Conservation (phyloP, 2,888 invertebrate species). For the Drosophila mayaguana region DNA sequence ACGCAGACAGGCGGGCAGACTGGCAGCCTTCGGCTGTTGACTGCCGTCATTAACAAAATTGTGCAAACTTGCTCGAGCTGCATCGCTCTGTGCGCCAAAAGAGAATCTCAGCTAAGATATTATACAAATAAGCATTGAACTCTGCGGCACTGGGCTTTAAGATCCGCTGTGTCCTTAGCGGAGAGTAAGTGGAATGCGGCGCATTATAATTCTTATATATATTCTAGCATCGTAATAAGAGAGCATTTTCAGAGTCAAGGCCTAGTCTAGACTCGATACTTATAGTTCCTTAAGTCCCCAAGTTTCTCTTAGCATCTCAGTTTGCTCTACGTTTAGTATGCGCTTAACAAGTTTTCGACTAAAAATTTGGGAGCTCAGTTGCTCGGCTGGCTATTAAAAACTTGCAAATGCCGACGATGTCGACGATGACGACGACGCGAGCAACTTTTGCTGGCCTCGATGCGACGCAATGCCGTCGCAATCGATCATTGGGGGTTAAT, state of each 20-base stretch:
- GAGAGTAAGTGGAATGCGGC: background rate
- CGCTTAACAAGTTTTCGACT: constrained; percentile 32
- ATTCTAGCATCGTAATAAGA: background rate
- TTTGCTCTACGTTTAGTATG: background rate
- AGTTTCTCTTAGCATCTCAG: background rate
- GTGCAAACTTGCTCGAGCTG: constrained; percentile 44
- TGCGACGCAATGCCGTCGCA: constrained; percentile 54
- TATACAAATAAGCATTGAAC: constrained; percentile 37
- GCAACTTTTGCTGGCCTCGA: constrained; percentile 29
- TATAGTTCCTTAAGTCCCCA: background rate
- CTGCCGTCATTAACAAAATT: constrained; percentile 59
- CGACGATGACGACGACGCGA: constrained; percentile 32
- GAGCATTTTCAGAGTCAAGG: background rate
- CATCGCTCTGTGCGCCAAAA: constrained; percentile 28
- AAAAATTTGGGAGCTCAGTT: constrained; percentile 9
- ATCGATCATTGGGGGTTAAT: constrained; percentile 68
- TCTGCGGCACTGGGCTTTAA: background rate
- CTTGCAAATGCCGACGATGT: constrained; percentile 43
- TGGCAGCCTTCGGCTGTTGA: constrained; percentile 42
- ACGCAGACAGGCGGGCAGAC: constrained; percentile 26
- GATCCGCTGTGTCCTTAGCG: background rate
- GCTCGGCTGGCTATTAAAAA: constrained; percentile 27
- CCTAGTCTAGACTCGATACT: background rate
- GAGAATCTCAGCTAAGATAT: constrained; percentile 41
- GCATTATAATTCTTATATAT: background rate